A percentile compares a stretch with the other conserved stretches of the same genome.
phyloP scores from a whole-genome alignment of 2,113 vertebrate genomes.

The Catharus minimus region DNA sequence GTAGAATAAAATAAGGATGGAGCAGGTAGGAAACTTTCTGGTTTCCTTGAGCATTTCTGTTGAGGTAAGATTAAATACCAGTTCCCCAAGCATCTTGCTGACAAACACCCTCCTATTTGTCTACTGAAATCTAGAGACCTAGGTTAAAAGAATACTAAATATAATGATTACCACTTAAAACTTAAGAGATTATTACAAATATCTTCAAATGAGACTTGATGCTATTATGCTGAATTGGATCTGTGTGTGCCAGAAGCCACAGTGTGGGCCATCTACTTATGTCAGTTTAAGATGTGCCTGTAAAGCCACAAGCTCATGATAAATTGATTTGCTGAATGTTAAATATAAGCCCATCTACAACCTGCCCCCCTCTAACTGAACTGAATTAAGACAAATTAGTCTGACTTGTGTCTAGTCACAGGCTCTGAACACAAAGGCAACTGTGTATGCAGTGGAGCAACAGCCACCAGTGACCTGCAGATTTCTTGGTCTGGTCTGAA shows the following conservation, averaged over 20 bases:
- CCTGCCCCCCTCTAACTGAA: not conserved
- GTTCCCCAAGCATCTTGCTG: not conserved
- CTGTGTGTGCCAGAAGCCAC: not conserved
- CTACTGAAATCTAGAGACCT: not conserved
- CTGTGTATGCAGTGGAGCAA: not conserved
- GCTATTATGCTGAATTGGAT: not conserved
- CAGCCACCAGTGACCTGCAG: not conserved
- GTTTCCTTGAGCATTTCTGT: not conserved
- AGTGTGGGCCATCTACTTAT: not conserved
- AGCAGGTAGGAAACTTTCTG: not conserved
- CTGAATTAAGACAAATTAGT: constrained; percentile 30
- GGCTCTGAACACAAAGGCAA: not conserved
- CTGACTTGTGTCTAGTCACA: constrained; percentile 18
- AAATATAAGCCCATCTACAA: constrained; percentile 1
- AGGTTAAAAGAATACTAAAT: not conserved
- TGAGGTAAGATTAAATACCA: not conserved
- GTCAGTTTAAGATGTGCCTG: not conserved
- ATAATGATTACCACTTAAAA: not conserved
- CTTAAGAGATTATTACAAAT: not conserved
- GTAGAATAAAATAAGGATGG: not conserved
- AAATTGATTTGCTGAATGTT: constrained; percentile 20
- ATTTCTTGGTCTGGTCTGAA: not conserved
- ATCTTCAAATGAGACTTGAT: not conserved
- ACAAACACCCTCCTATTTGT: not conserved
- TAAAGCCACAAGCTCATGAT: not conserved